Percentiles rank a stretch among this genome's conserved stretches.
Conservation (phyloP, 2,113 vertebrate species). For the Merops nubicus region DNA sequence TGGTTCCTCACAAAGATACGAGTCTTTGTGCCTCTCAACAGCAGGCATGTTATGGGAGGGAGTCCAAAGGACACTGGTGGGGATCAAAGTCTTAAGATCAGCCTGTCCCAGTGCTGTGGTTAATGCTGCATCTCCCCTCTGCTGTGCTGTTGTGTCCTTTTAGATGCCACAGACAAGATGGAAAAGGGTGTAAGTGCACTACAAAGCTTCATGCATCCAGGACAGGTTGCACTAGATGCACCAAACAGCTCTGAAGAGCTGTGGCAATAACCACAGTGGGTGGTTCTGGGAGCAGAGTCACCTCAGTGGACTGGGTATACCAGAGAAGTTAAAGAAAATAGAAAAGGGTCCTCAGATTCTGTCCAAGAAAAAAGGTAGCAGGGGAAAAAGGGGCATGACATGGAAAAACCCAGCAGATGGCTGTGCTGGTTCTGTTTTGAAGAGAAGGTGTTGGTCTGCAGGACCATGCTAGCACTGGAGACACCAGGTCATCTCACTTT, state of each 20-base stretch:
- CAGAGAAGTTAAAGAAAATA: neutral
- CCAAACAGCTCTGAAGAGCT: neutral
- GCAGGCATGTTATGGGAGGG: neutral
- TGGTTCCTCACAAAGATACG: neutral
- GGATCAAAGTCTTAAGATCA: neutral
- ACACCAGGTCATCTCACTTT: neutral
- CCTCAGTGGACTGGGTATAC: neutral
- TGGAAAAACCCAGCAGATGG: neutral
- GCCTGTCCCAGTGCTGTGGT: neutral
- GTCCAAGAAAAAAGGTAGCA: neutral
- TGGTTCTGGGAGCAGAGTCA: neutral
- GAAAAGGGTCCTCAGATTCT: neutral
- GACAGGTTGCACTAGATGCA: neutral
- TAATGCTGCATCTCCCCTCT: neutral
- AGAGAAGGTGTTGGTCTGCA: neutral
- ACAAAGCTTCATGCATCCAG: neutral
- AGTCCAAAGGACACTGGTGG: conserved; percentile 19
- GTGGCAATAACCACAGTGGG: rapidly evolving
- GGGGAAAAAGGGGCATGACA: neutral
- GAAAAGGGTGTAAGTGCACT: neutral
- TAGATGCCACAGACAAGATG: neutral
- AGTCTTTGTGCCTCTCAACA: neutral
- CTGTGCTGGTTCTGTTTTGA: neutral
- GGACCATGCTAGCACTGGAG: neutral
- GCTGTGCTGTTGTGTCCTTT: neutral